phyloP scores from a whole-genome alignment of 2,113 vertebrate species.

The Gymnarchus niloticus region DNA sequence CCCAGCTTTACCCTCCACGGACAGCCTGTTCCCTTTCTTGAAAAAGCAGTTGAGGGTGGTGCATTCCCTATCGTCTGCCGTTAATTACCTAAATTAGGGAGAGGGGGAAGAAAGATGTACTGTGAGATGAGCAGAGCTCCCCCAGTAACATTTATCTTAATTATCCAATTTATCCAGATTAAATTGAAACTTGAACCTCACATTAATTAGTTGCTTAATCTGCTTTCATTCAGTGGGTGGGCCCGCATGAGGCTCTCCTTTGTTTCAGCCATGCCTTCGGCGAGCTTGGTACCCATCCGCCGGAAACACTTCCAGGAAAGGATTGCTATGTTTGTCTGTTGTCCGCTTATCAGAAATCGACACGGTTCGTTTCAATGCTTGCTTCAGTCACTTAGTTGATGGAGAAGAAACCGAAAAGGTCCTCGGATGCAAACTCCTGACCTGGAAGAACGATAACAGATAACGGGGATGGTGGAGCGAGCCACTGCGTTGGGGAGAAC shows the following conservation, averaged over 20 bases:
- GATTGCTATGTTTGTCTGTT: neutral
- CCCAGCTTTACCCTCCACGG: neutral
- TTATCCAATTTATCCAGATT: conserved; percentile 60
- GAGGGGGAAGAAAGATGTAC: conserved; percentile 26
- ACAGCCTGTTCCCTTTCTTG: conserved; percentile 17
- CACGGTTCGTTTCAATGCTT: neutral
- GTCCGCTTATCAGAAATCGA: neutral
- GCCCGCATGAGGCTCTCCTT: conserved; percentile 2
- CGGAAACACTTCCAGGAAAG: neutral
- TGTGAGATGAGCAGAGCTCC: conserved; percentile 38
- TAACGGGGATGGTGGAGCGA: too few relatives aligned
- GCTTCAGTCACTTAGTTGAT: too few relatives aligned
- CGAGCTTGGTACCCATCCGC: neutral
- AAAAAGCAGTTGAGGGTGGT: conserved; percentile 30
- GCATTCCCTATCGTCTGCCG: conserved; percentile 37
- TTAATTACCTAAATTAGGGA: conserved; percentile 48
- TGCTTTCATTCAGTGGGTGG: neutral
- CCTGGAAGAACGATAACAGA: neutral
- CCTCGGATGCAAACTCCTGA: neutral
- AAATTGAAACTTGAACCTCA: conserved; percentile 57
- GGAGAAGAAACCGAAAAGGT: too few relatives aligned
- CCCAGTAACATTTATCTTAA: conserved; percentile 55
- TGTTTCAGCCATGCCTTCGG: neutral
- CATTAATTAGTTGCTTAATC: conserved; percentile 51
- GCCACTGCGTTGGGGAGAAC: neutral